These are phyloP conservation scores for Taphrorychus bicolor DNA, from an alignment of 2,888 invertebrate genomes.

Conservation along the genomic window DNA sequence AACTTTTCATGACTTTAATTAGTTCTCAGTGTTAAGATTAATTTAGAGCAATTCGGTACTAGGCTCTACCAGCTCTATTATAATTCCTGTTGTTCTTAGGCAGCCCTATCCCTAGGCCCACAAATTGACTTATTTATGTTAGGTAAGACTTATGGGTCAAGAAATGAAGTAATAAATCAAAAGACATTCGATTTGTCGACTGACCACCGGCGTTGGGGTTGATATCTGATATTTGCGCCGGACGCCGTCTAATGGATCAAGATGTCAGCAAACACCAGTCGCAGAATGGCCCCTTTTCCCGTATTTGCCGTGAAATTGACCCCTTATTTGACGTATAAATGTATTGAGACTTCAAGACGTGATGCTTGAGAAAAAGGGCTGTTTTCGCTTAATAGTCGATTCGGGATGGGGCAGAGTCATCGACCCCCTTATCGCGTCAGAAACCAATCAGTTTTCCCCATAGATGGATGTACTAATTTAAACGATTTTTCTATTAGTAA, in stretches of 20 bases:
- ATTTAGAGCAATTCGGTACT: too few species aligned
- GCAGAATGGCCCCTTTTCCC: conserved; percentile 37
- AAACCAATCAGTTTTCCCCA: conserved; percentile 11
- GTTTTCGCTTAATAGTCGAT: background rate
- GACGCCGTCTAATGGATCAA: conserved; percentile 59
- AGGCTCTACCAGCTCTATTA: too few species aligned
- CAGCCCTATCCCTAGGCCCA: too few species aligned
- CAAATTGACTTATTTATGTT: conserved; percentile 20
- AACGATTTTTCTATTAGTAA: conserved; percentile 14
- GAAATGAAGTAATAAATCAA: conserved; percentile 61
- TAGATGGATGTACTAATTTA: background rate
- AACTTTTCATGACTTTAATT: too few species aligned
- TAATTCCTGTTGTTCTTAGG: too few species aligned
- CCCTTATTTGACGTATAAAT: conserved; percentile 35
- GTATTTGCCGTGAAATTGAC: conserved; percentile 45
- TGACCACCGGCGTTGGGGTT: conserved; percentile 49
- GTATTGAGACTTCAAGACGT: conserved; percentile 16
- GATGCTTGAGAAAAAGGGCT: background rate
- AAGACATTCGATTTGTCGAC: conserved; percentile 59
- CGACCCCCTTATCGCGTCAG: background rate
- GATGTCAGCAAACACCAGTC: conserved; percentile 54
- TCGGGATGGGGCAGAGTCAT: background rate
- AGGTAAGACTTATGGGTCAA: conserved; percentile 51
- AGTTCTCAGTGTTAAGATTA: too few species aligned
- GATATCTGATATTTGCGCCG: conserved; percentile 61